Conservation (phyloP, 2,888 invertebrate genomes). For the Lasioglossum calceatum region DNA sequence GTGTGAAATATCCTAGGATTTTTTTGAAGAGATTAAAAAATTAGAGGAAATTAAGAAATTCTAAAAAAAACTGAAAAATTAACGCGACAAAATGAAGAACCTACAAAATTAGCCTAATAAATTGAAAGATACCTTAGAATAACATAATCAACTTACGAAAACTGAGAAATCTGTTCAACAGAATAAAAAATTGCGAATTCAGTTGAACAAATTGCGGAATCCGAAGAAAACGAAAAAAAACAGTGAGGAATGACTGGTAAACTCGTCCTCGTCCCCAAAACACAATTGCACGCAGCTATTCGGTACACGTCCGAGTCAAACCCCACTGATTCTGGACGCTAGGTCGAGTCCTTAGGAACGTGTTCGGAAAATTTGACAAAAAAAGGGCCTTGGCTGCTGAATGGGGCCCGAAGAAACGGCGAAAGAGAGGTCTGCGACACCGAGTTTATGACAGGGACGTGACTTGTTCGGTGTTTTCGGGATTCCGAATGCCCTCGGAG, state of each 20-base stretch:
- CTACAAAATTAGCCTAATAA: too few species aligned
- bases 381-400: neutral
- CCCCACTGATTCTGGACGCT: neutral
- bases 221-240: neutral
- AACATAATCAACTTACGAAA: neutral
- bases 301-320: neutral
- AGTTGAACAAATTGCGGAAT: too few species aligned
- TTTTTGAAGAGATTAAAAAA: too few species aligned
- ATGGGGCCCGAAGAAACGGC: neutral
- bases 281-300: neutral
- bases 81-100: too few species aligned
- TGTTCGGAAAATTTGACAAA: slow-evolving; percentile 1
- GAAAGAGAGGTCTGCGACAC: neutral
- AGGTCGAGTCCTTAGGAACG: neutral
- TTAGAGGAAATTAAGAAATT: too few species aligned
- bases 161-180: neutral
- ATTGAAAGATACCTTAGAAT: too few species aligned
- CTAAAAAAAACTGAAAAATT: too few species aligned
- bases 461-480: neutral
- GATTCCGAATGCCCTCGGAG: neutral
- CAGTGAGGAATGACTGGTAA: neutral
- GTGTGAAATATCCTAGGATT: too few species aligned
- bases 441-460: slow-evolving; percentile 8
- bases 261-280: neutral
- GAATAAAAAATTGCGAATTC: neutral